Evolutionary conservation across 2,797 vertebrate species (phyloP).

Genomic region (Microctenopoma stevenorrisi): DNA sequence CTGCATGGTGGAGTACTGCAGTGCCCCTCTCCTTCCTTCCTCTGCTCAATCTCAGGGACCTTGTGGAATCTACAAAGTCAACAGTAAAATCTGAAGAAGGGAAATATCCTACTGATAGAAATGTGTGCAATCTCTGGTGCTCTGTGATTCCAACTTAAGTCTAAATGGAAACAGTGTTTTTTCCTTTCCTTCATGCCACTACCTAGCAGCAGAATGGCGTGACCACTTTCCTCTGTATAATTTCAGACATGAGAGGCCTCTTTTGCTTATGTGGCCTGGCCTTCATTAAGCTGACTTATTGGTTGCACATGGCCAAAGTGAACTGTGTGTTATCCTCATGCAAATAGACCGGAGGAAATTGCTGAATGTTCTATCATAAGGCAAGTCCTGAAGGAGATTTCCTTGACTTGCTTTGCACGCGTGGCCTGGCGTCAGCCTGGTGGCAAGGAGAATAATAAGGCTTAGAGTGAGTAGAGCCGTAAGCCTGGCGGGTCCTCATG

Average conservation of each 20-base stretch:
- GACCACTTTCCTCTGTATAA: constrained; percentile 77
- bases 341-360: constrained; percentile 89
- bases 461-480: constrained; percentile 61
- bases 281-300: constrained; percentile 88
- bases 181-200: constrained; percentile 77
- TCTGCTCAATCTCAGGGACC: constrained; percentile 74
- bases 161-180: constrained; percentile 83
- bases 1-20: constrained; percentile 69
- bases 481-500: constrained; percentile 64
- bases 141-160: constrained; percentile 76
- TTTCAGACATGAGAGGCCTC: constrained; percentile 79
- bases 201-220: constrained; percentile 73
- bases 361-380: constrained; percentile 80
- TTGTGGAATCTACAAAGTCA: constrained; percentile 82
- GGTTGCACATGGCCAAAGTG: constrained; percentile 85
- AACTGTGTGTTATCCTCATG: constrained; percentile 82
- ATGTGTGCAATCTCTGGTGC: constrained; percentile 73
- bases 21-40: constrained; percentile 83
- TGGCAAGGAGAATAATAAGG: constrained; percentile 75
- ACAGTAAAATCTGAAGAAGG: constrained; percentile 74
- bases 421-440: constrained; percentile 82
- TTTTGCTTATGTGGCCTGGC: constrained; percentile 71
- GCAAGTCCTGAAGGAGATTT: constrained; percentile 80
- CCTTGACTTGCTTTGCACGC: constrained; percentile 82
- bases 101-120: constrained; percentile 79